Evolutionary conservation across 2,888 invertebrate genomes (phyloP).

Genomic region (Lycocerus yunnanus): DNA sequence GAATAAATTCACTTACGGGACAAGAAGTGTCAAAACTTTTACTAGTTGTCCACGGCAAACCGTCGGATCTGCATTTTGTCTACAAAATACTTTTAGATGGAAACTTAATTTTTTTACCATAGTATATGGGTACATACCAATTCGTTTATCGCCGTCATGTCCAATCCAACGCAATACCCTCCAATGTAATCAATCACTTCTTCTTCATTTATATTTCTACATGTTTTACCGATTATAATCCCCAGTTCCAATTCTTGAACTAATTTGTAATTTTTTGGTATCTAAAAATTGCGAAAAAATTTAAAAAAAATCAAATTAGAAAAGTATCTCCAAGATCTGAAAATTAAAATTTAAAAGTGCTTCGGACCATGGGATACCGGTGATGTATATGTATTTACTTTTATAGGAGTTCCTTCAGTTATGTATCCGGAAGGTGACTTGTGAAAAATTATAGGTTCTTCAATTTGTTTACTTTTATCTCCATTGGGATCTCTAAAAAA

Average conservation of each 20-base stretch:
- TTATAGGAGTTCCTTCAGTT: conserved; percentile 63
- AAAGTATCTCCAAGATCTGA: neutral
- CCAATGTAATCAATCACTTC: conserved; percentile 66
- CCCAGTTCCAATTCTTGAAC: conserved; percentile 81
- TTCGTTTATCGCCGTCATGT: conserved; percentile 69
- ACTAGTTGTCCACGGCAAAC: conserved; percentile 74
- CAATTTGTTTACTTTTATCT: conserved; percentile 56
- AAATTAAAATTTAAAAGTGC: neutral
- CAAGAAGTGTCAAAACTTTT: conserved; percentile 82
- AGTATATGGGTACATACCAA: conserved; percentile 50
- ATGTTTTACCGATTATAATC: conserved; percentile 68
- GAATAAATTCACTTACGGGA: conserved; percentile 71
- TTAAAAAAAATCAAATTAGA: neutral
- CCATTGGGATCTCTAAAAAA: conserved; percentile 63
- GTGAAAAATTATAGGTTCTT: conserved; percentile 70
- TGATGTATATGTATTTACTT: conserved; percentile 56
- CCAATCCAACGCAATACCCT: conserved; percentile 74
- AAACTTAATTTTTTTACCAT: neutral
- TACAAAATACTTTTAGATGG: conserved; percentile 35
- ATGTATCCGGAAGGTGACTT: conserved; percentile 73
- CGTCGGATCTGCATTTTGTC: conserved; percentile 59
- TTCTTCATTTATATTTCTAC: conserved; percentile 60
- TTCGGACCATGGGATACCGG: neutral
- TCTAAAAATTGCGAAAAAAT: conserved; percentile 52
- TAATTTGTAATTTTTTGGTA: conserved; percentile 66